Percentiles rank a stretch among this genome's conserved stretches.
Conservation (phyloP, 2,888 invertebrate species). For the Stramonita haemastoma region DNA sequence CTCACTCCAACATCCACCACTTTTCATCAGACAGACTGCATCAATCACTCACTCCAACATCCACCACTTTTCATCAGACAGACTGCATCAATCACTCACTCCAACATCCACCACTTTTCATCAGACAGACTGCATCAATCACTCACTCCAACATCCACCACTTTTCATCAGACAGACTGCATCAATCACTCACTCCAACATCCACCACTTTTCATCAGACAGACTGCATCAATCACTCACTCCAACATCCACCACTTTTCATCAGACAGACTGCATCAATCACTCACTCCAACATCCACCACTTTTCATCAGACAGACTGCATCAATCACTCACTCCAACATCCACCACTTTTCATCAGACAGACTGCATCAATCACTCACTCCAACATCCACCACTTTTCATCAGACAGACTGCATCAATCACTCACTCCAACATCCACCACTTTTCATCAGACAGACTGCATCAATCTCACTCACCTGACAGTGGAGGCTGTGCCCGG, state of each 20-base stretch:
- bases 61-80: not conserved
- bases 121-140: not conserved
- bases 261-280: not conserved
- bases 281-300: conserved; percentile 48
- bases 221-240: conserved; percentile 49
- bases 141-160: conserved; percentile 48
- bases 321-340: conserved; percentile 50
- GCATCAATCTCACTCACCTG: conserved; percentile 57
- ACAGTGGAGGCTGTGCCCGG: conserved; percentile 64
- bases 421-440: not conserved
- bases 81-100: conserved; percentile 49
- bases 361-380: conserved; percentile 42
- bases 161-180: not conserved
- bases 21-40: not conserved
- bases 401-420: too few relatives aligned
- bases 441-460: not conserved
- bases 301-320: not conserved
- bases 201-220: too few relatives aligned
- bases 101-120: too few relatives aligned
- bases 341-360: too few relatives aligned
- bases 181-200: conserved; percentile 50
- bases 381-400: conserved; percentile 41
- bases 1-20: conserved; percentile 47
- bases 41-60: conserved; percentile 50
- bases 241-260: too few relatives aligned